phyloP scores from a whole-genome alignment of 1,140 invertebrate genomes.

The Leguminivora glycinivorella region DNA sequence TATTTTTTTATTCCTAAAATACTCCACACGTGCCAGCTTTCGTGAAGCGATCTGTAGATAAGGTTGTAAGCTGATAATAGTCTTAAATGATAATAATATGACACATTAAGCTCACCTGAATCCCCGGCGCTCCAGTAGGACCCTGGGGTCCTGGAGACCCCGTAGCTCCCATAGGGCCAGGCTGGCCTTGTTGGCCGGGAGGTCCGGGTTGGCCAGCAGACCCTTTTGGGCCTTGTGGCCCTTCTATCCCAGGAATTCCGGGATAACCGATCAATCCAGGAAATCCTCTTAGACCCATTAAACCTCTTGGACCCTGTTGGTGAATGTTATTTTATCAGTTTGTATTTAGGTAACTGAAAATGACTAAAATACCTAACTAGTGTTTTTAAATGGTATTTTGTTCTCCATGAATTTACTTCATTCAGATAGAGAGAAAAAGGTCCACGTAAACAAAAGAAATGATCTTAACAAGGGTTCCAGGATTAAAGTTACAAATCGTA shows the following conservation, averaged over 20 bases:
- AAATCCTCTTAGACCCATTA: constrained; percentile 88
- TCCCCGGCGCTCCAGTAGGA: constrained; percentile 83
- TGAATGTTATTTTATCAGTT: not conserved
- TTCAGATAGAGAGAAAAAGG: no score
- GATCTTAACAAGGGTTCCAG: no score
- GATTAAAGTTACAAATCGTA: no score
- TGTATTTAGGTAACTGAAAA: not conserved
- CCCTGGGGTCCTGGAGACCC: constrained; percentile 85
- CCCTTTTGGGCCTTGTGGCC: constrained; percentile 86
- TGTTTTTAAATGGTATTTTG: no score
- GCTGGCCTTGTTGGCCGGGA: constrained; percentile 84
- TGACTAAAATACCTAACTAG: not conserved
- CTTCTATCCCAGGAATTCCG: constrained; percentile 87
- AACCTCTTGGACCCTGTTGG: constrained; percentile 87
- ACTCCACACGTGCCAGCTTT: no score
- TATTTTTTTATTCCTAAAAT: no score
- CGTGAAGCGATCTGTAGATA: no score
- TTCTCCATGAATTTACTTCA: no score
- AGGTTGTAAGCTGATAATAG: no score
- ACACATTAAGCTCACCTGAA: no score
- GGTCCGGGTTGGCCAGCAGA: constrained; percentile 84
- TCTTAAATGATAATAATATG: no score
- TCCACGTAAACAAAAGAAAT: no score
- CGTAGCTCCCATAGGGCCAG: constrained; percentile 82
- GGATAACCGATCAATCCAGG: constrained; percentile 87